Evolutionary conservation across 2,113 vertebrate species (phyloP).

Genomic region (Mystacornis crossleyi): DNA sequence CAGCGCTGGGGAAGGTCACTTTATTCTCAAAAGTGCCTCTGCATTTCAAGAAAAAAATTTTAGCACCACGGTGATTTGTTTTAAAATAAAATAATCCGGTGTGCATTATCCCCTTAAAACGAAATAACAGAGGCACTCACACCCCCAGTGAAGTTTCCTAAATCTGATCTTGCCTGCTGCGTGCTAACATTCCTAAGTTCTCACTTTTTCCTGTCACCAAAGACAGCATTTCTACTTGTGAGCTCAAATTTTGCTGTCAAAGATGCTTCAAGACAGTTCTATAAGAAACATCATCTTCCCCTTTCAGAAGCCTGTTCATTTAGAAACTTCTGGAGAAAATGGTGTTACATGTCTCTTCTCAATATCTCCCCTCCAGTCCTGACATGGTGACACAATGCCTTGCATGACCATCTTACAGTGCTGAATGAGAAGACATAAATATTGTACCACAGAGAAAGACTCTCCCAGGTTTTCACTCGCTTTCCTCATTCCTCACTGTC

Average conservation of each 20-base stretch:
- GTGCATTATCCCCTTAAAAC: constrained; percentile 75
- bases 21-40: constrained; percentile 81
- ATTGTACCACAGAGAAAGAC: constrained; percentile 46
- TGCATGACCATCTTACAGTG: constrained; percentile 52
- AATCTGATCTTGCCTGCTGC: constrained; percentile 64
- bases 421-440: constrained; percentile 72
- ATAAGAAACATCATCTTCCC: constrained; percentile 46
- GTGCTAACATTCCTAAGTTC: constrained; percentile 35
- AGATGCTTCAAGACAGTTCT: constrained; percentile 62
- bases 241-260: constrained; percentile 63
- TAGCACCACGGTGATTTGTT: constrained; percentile 85
- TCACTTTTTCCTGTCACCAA: constrained; percentile 6
- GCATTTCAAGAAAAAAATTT: constrained; percentile 74
- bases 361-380: constrained; percentile 66
- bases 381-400: constrained; percentile 58
- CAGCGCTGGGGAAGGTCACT: constrained; percentile 81
- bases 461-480: constrained; percentile 46
- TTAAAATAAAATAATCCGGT: constrained; percentile 75
- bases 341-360: constrained; percentile 49
- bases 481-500: constrained; percentile 48
- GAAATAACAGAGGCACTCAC: constrained; percentile 77
- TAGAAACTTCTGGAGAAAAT: constrained; percentile 67
- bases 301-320: constrained; percentile 69
- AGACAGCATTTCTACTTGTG: constrained; percentile 39
- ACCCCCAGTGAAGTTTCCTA: constrained; percentile 62